A percentile compares a stretch with the other conserved stretches of the same genome.
Evolutionary conservation across 2,888 invertebrate genomes (phyloP).

Genomic region (Mystacides longicornis): DNA sequence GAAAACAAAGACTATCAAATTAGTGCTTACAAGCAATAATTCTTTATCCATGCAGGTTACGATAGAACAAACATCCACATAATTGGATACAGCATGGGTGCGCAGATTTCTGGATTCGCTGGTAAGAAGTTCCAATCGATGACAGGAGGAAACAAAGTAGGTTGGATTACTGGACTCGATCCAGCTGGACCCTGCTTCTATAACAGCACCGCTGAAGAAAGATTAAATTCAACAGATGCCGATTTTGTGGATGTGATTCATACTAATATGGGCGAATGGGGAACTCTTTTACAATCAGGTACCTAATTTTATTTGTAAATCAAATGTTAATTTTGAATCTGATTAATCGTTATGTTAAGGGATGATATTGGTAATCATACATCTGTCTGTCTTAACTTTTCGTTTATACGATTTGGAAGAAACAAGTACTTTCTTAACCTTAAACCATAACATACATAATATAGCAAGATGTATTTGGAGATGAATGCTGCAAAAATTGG

Average conservation of each 20-base stretch:
- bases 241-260: constrained; percentile 21
- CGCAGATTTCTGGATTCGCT: constrained; percentile 17
- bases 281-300: constrained; percentile 9
- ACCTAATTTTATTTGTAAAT: too few species aligned
- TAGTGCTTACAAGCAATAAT: too few species aligned
- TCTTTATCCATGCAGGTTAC: not conserved
- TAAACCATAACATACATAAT: too few species aligned
- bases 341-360: too few species aligned
- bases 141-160: constrained; percentile 19
- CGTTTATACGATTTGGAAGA: too few species aligned
- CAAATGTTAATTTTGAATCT: too few species aligned
- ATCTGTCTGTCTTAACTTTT: too few species aligned
- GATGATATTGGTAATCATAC: too few species aligned
- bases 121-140: constrained; percentile 11
- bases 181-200: constrained; percentile 23
- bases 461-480: too few species aligned
- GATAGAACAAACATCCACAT: constrained; percentile 6
- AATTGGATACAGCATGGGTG: constrained; percentile 19
- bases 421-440: too few species aligned
- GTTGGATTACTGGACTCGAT: constrained; percentile 15
- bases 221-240: not conserved
- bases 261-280: constrained; percentile 6
- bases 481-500: too few species aligned
- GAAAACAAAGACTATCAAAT: too few species aligned
- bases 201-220: constrained; percentile 6